Evolutionary conservation across 1,140 invertebrate species (phyloP), one percentile per base, ranked within the genome.

Genomic region (Heliothis virescens): DNA sequence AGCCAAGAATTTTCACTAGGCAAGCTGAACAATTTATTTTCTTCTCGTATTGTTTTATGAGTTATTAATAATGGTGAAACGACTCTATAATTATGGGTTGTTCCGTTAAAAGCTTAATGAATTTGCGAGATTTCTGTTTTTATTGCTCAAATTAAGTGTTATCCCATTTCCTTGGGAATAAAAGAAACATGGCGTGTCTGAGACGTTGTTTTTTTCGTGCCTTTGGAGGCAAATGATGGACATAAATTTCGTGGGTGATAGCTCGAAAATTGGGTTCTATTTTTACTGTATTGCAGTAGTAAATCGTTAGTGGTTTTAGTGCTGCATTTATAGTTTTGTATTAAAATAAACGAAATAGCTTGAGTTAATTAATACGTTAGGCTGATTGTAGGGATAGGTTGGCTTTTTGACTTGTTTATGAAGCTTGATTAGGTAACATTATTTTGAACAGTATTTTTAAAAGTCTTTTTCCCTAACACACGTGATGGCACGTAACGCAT

Each of bases 71-170:
- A 76, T 76, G 74, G 74, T 65, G 48, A 53, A 76, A 76, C 74
- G 74, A 65, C 74, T 62, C 60, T 76, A 76, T 76, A 76, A 76
- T 76, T 76, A 76, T 65, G 74, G 74, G 74, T 76, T 60, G 74
- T 76, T 76, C 48, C 47, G 74, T 76, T 76, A 63, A 76, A 76
- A 76, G 74, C 74, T 63, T 65, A 76, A 76, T 76, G 74, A 76
- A 76, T 76, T 76, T 76, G 59, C 74, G 74, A 76, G 74, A 76
- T 76, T 76, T 76, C 74, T 76, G 59, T 76, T 76, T 69, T 63
- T 76, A 76, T 76, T 65, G 74, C 74, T 62, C 60, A 76, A 76
- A 76, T 76, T 76, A 76, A 76, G 74, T 76, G 74, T 76, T 76
- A 76, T 76, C 60, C 60, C 60, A 60, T 48, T 76, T 76, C 74